Evolutionary conservation across 2,888 invertebrate genomes (phyloP).

Genomic region (Drosophila atripex): DNA sequence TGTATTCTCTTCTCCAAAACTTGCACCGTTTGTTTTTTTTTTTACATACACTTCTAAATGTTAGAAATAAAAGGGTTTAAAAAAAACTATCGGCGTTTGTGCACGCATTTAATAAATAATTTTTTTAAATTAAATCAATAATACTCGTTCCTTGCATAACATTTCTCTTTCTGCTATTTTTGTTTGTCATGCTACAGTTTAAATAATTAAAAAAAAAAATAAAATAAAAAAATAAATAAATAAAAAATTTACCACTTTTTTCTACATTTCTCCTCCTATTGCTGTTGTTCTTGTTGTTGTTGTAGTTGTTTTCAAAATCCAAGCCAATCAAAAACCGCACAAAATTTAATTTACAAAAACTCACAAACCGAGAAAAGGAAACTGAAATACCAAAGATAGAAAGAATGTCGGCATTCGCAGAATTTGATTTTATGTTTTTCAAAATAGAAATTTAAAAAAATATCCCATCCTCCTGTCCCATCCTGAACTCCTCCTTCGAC

Average conservation of each 20-base stretch:
- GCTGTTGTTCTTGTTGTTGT: slow-evolving; percentile 72
- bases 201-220: neutral
- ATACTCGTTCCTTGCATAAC: slow-evolving; percentile 15
- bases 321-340: slow-evolving; percentile 12
- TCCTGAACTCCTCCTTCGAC: neutral
- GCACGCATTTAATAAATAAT: slow-evolving; percentile 81
- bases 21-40: slow-evolving; percentile 52
- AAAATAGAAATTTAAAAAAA: slow-evolving; percentile 46
- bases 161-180: slow-evolving; percentile 8
- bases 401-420: neutral
- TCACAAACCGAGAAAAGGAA: neutral
- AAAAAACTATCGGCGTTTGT: slow-evolving; percentile 78
- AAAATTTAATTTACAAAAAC: neutral
- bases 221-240: slow-evolving; percentile 27
- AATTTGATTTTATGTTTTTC: slow-evolving; percentile 61
- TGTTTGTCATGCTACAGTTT: slow-evolving; percentile 21
- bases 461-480: too few relatives aligned
- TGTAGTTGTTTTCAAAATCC: slow-evolving; percentile 7
- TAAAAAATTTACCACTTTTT: slow-evolving; percentile 60
- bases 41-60: slow-evolving; percentile 41
- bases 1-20: slow-evolving; percentile 49
- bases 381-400: neutral
- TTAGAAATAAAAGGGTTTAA: slow-evolving; percentile 33
- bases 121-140: slow-evolving; percentile 49
- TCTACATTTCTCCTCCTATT: slow-evolving; percentile 73